Evolutionary conservation across 2,113 vertebrate genomes (phyloP), one percentile per base, ranked within the genome.

Genomic region (Apistogramma diplotaenia): DNA sequence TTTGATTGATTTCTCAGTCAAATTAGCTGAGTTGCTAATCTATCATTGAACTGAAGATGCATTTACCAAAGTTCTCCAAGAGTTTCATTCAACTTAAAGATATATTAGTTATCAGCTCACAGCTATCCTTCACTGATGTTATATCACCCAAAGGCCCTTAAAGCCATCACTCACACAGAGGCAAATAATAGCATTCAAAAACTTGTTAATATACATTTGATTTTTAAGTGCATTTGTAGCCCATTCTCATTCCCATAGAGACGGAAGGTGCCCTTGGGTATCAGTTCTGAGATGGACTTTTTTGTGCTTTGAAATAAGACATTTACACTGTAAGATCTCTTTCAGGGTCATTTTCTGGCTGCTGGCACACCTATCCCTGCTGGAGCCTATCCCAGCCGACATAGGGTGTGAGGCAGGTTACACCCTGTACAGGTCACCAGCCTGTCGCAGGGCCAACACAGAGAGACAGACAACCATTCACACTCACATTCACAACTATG

Each of bases 1-100:
- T 79, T 57, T 89, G 85, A 93, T 88, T 75, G 80, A 86, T 90
- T 84, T 72, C 27, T 72, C 43, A 58, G 60, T 91, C 85, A 90
- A 85, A 87, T 85, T 53, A 82, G 61, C 65, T 55, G 80, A 86
- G 85, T 73, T 76, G 76, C 78, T 86, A 58, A 87, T 90, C 81
- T 55, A 61, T 89, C 82, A 87, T 40, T 13, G 58, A 53, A 58
- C 8, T 80, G 71, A 77, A 85, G 79, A 89, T 71, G 53, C 51
- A 91, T 90, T 60, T 78, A 67, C 67, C 49, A 55, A 60, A 49
- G 57, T 59, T 61, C 73, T 54, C 31, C 1, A 23, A 54, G 43
- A 76, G 58, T 13, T 85, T 23, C 4, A 29, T 71, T 59, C 37
- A 71, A 43, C 15, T 60, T 82, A 25, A 55, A 62, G 72, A 80